Evolutionary conservation across 2,113 vertebrate species (phyloP), one percentile per base, ranked within the genome.

Genomic region (Myotis yumanensis): DNA sequence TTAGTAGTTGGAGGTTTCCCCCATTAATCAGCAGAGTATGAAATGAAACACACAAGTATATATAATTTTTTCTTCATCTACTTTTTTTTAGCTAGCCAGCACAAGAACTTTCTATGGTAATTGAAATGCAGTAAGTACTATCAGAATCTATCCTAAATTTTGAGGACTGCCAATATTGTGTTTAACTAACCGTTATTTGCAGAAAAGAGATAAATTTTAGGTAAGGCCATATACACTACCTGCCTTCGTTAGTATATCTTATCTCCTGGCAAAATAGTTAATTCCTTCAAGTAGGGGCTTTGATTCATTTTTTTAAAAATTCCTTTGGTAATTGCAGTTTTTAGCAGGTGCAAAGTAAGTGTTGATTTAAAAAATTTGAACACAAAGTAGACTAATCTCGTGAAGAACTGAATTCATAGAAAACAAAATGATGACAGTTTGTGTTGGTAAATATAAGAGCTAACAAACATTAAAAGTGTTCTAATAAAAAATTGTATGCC

Each of bases 401-500:
- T 86, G 17, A 96, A 89, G 22, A 92, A 32, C 28, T 72, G 40
- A 89, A 7, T 84, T 91, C 35, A 72, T 84, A 91, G 83, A 95
- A 93, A 95, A 93, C 32, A 81, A 94, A 93, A 64, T 91, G 30
- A 83, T 80, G 23, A 59, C 59, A 76, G 25, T 86, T 89, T 83
- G 3, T 82, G 7, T 71, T 25, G 8, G 11, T 73, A 92, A 86
- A 84, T 85, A 32, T 52, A 80, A 77, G 11, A 62, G 66, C 12
- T 92, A 72, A 43, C 8, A 93, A 86, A 69, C 43, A 82, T 90
- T 90, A 75, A 84, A 95, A 89, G 43, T 92, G 1, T 69, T 51
- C 25, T 87, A 28, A 84, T 54, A 75, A 30, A 62, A 79, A 88
- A 86, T 37, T 4, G 5, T 73, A 89, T 69, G 28, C 11, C 46